Percentiles rank a stretch among this genome's conserved stretches.
These are phyloP conservation scores for Agapostemon virescens DNA, from an alignment of 2,888 invertebrate species.

Conservation along the genomic window DNA sequence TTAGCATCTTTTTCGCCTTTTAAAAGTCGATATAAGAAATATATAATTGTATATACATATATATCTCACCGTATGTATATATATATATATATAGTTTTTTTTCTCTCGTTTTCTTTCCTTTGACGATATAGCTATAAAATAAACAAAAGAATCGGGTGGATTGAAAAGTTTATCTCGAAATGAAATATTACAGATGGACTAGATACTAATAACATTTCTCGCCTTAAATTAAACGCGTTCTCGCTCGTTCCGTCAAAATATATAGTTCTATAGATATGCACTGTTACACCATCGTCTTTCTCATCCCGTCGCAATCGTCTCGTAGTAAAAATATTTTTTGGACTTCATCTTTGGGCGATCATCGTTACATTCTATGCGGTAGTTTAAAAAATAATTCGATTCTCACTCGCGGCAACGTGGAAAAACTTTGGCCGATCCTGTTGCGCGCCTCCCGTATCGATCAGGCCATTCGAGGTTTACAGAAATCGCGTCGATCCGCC, in stretches of 20 bases:
- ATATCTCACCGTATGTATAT: slow-evolving; percentile 54
- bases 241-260: slow-evolving; percentile 62
- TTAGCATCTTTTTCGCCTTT: slow-evolving; percentile 46
- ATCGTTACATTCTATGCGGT: slow-evolving; percentile 58
- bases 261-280: slow-evolving; percentile 59
- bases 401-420: slow-evolving; percentile 42
- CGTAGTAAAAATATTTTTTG: slow-evolving; percentile 77
- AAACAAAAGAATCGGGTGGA: slow-evolving; percentile 13
- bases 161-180: slow-evolving; percentile 52
- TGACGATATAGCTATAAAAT: slow-evolving; percentile 35
- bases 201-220: slow-evolving; percentile 72
- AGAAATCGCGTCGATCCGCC: slow-evolving; percentile 4
- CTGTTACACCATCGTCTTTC: slow-evolving; percentile 28
- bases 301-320: slow-evolving; percentile 45
- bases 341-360: slow-evolving; percentile 77
- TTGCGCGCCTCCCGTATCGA: slow-evolving; percentile 24
- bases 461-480: slow-evolving; percentile 44
- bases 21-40: slow-evolving; percentile 66
- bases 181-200: slow-evolving; percentile 69
- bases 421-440: slow-evolving; percentile 38
- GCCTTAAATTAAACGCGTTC: slow-evolving; percentile 70
- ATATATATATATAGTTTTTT: slow-evolving; percentile 46
- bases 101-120: slow-evolving; percentile 47
- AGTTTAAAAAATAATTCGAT: slow-evolving; percentile 67
- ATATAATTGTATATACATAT: slow-evolving; percentile 55